Percentiles rank a stretch among this genome's conserved stretches.
Conservation (phyloP, 2,888 invertebrate species). For the Ormyrus pomaceus region DNA sequence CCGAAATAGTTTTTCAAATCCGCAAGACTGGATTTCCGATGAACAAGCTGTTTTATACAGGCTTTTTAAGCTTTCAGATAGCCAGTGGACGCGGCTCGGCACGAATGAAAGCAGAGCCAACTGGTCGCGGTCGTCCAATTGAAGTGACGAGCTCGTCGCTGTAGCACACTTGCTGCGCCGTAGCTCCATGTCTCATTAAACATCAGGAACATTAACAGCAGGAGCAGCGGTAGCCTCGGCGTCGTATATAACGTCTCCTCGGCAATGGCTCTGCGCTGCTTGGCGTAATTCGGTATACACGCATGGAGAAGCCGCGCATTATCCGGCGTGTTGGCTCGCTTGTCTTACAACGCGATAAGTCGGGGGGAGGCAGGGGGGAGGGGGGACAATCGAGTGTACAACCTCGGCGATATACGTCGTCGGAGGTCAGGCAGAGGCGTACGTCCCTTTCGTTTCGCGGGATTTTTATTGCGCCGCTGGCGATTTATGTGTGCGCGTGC, state of each 20-base stretch:
- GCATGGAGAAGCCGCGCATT: constrained; percentile 54
- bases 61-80: no score
- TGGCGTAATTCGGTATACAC: constrained; percentile 29
- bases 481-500: neutral
- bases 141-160: no score
- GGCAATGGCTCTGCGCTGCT: constrained; percentile 6
- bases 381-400: constrained; percentile 57
- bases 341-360: constrained; percentile 72
- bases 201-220: neutral
- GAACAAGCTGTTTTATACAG: no score
- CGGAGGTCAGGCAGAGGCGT: constrained; percentile 29
- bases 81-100: no score
- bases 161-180: no score
- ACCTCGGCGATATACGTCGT: constrained; percentile 10
- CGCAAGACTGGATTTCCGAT: no score
- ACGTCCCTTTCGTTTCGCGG: constrained; percentile 48
- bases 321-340: constrained; percentile 68
- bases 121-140: no score
- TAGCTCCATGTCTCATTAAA: no score
- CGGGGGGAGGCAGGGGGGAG: constrained; percentile 35
- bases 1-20: no score
- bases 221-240: neutral
- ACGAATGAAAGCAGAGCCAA: neutral
- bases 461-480: constrained; percentile 31
- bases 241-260: constrained; percentile 5